Evolutionary conservation across 2,888 invertebrate species (phyloP).

Genomic region (Aporophyla lueneburgensis): DNA sequence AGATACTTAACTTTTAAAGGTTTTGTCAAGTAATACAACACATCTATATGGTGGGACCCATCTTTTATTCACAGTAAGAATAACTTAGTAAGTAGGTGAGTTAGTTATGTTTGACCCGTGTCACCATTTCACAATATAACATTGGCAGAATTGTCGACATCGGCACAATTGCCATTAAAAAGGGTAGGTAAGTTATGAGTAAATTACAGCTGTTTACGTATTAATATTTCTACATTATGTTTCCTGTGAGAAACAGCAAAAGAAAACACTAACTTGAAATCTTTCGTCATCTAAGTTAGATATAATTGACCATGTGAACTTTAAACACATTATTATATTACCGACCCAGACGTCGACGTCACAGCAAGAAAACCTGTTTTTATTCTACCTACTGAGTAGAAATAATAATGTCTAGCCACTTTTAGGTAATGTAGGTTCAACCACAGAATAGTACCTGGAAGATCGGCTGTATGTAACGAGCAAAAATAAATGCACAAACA

Average conservation of each 20-base stretch:
- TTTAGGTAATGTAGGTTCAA: slow-evolving; percentile 26
- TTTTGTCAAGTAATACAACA: not conserved
- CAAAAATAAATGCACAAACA: not conserved
- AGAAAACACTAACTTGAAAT: not conserved
- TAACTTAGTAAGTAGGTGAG: not conserved
- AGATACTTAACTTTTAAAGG: not conserved
- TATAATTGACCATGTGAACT: slow-evolving; percentile 29
- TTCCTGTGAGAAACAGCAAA: not conserved
- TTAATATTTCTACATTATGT: not conserved
- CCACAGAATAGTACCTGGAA: not conserved
- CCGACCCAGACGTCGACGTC: slow-evolving; percentile 26
- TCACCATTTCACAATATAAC: too few species aligned
- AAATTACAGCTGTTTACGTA: not conserved
- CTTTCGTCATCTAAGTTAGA: slow-evolving; percentile 11
- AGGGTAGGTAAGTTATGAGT: not conserved
- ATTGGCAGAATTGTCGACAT: too few species aligned
- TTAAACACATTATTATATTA: slow-evolving; percentile 12
- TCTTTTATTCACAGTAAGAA: not conserved
- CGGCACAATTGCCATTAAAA: too few species aligned
- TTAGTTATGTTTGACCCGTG: not conserved
- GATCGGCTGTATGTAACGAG: not conserved
- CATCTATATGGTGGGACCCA: not conserved
- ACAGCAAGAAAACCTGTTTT: slow-evolving; percentile 33
- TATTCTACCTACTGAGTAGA: slow-evolving; percentile 4
- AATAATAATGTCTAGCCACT: slow-evolving; percentile 17